These are phyloP conservation scores for Callionymus lyra DNA, from an alignment of 2,113 vertebrate species.

Conservation along the genomic window DNA sequence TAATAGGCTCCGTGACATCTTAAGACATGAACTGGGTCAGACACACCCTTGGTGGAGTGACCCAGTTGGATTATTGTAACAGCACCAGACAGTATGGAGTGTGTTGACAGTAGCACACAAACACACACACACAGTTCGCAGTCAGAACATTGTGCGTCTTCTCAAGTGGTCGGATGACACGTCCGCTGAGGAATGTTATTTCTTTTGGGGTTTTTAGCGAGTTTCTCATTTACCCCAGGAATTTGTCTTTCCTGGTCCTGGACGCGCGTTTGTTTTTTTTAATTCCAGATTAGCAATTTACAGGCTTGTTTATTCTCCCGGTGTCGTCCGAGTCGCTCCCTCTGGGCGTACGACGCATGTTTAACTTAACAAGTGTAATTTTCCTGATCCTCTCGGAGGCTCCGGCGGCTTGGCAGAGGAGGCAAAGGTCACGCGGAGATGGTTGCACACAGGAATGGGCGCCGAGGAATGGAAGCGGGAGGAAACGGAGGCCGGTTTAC, in stretches of 20 bases:
- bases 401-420: conserved; percentile 1
- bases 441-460: background rate
- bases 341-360: conserved; percentile 4
- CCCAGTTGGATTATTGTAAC: too few species aligned
- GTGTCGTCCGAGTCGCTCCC: conserved; percentile 11
- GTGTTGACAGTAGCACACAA: too few species aligned
- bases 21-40: too few species aligned
- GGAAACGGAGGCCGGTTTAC: conserved; percentile 21
- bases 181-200: conserved; percentile 7
- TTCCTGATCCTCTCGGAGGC: conserved; percentile 2
- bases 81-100: too few species aligned
- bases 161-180: conserved; percentile 23
- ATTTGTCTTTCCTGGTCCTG: conserved; percentile 12
- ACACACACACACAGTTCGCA: too few species aligned
- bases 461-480: conserved; percentile 1
- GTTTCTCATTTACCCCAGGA: conserved; percentile 32
- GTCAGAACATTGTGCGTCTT: conserved; percentile 9
- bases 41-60: too few species aligned
- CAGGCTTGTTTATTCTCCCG: conserved; percentile 1
- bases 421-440: conserved; percentile 4
- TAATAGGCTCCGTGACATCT: too few species aligned
- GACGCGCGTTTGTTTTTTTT: conserved; percentile 9
- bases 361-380: conserved; percentile 14
- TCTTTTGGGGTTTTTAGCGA: conserved; percentile 22
- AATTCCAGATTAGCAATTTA: conserved; percentile 21